Percentiles rank a stretch among this genome's conserved stretches.
These are phyloP conservation scores for Eupeodes luniger DNA, from an alignment of 2,888 invertebrate genomes.

Conservation along the genomic window DNA sequence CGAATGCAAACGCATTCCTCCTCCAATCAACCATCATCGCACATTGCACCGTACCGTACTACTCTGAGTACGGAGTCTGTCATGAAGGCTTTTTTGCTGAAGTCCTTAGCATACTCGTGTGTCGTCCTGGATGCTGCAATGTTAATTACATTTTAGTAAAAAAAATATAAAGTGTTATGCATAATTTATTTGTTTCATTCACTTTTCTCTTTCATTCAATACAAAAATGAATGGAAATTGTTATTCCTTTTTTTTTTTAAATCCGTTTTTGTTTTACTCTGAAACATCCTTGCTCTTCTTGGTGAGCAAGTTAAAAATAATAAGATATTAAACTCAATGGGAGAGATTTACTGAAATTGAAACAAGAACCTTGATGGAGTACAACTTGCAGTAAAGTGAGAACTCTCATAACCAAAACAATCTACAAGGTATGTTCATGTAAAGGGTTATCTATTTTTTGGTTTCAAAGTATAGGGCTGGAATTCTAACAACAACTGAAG, in stretches of 20 bases:
- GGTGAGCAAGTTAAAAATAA: background rate
- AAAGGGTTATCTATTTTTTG: no score
- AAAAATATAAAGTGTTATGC: constrained; percentile 43
- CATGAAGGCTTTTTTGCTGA: constrained; percentile 29
- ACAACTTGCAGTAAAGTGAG: background rate
- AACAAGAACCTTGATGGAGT: constrained; percentile 54
- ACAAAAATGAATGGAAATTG: constrained; percentile 14
- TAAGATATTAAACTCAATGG: constrained; percentile 35
- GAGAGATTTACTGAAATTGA: constrained; percentile 54
- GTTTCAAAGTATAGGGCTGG: no score
- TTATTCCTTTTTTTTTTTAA: background rate
- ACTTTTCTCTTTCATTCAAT: constrained; percentile 10
- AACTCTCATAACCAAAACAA: background rate
- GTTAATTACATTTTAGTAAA: constrained; percentile 67
- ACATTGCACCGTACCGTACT: background rate
- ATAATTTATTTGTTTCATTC: constrained; percentile 9
- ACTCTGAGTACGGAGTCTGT: background rate
- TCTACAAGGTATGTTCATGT: no score
- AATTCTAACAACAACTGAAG: no score
- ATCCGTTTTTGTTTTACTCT: background rate
- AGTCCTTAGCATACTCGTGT: constrained; percentile 49
- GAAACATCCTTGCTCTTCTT: constrained; percentile 11
- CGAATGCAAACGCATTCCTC: constrained; percentile 18
- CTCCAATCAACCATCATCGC: constrained; percentile 12
- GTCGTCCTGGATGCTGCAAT: constrained; percentile 60